Base-by-base conservation (phyloP, 2,113 vertebrate species). In the Rostratula benghalensis region DNA sequence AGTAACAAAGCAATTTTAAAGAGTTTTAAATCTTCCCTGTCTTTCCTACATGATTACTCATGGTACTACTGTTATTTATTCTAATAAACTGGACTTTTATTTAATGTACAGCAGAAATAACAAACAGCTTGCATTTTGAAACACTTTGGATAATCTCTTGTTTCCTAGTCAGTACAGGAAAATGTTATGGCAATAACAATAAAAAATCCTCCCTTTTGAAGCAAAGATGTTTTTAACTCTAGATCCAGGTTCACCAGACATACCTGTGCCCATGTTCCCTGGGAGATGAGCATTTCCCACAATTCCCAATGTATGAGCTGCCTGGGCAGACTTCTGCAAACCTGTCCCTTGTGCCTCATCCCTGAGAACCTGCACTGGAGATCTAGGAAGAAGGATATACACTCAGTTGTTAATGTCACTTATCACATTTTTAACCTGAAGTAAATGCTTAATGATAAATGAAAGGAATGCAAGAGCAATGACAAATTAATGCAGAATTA, bases 401-500 rank as follows among this genome's bases (percentile, higher is more conserved):
- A 35, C 27, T 79, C 50, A 31, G 24, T 16, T 81, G 27, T 90
- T 94, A 89, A 81, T 21, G 48, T 8, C 2, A 0, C 45, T 92
- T 54, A 73, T 87, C 61, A 88, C 13, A 27, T 59, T 76, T 85
- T 91, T 92, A 85, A 83, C 54, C 80, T 79, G 82, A 94, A 91
- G 53, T 77, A 90, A 83, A 82, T 69, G 53, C 61, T 91, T 91
- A 82, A 92, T 93, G 95, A 95, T 97, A 95, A 93, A 94, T 89
- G 64, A 94, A 94, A 90, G 16, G 11, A 22, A 91, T 45, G 70
- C 74, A 87, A 82, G 57, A 83, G 24, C 33, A 87, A 82, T 90
- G 84, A 83, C 95, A 96, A 82, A 95, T 97, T 97, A 95, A 95
- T 91, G 84, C 54, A 96, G 86, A 97, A 98, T 97, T 97, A 97